Evolutionary conservation across 2,113 vertebrate species (phyloP), one percentile per base, ranked within the genome.

Genomic region (Macaca nemestrina): DNA sequence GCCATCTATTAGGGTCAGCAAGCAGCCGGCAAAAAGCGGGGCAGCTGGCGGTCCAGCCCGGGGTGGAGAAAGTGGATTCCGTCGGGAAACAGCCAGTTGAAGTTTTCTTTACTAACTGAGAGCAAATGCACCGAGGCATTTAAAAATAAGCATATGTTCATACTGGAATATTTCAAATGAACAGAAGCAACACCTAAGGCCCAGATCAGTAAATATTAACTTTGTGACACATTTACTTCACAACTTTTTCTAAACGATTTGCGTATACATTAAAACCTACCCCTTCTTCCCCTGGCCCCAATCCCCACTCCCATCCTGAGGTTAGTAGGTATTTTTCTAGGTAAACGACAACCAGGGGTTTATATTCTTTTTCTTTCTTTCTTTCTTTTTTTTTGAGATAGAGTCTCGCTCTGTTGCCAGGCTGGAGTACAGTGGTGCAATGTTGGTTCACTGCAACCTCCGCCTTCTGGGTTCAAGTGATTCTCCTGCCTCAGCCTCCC

Each of bases 1-100:
- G 88, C 93, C 72, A 23, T 94, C 94, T 88, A 93, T 68, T 70
- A 96, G 97, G 90, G 92, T 94, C 97, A 94, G 78, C 85, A 83
- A 92, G 93, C 94, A 96, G 95, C 96, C 40, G 7, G 45, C 20
- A 80, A 93, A 95, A 95, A 90, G 82, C 82, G 61, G 72, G 92
- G 87, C 95, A 94, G 97, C 96, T 94, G 94, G 90, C 73, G 12
- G 17, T 61, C 43, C 38, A 25, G 94, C 50, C 84, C 38, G 35
- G 87, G 38, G 6, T n/a, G 64, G 72, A 89, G 68, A 81, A 90
- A 89, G 90, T 85, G 40, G 14, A 45, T 96, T 90, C 96, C 76
- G 27, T 45, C 23, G 45, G 84, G 81, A 96, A 67, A 59, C 35
- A 90, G 90, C 55, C 93, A 48, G 80, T 59, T 90, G 64, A 30